Conservation (phyloP, 2,113 vertebrate species). For the Microtus ochrogaster region DNA sequence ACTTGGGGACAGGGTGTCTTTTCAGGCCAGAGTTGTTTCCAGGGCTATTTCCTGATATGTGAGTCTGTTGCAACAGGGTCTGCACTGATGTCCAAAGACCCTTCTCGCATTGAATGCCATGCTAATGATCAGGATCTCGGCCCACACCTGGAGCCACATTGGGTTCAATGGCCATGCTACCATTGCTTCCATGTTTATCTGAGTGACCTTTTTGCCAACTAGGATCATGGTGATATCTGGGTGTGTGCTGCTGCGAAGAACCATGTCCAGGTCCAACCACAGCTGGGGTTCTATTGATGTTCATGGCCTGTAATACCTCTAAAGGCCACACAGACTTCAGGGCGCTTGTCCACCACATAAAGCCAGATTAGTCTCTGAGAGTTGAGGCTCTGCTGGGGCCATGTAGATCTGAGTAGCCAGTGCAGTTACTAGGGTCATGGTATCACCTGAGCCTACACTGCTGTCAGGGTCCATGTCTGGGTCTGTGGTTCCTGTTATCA, state of each 20-base stretch:
- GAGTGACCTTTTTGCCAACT: not conserved
- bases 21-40: not conserved
- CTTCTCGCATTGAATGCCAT: not conserved
- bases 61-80: not conserved
- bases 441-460: not conserved
- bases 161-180: not conserved
- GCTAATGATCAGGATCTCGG: too few species aligned
- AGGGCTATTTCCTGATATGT: not conserved
- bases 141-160: not conserved
- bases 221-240: not conserved
- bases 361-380: not conserved
- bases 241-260: not conserved
- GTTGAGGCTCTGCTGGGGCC: not conserved
- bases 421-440: not conserved
- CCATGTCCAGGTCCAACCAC: not conserved
- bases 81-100: not conserved
- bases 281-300: not conserved
- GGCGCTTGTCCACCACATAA: accelerated
- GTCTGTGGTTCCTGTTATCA: not conserved
- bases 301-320: not conserved
- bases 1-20: not conserved
- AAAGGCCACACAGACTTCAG: not conserved
- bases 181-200: not conserved
- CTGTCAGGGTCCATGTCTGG: too few species aligned
- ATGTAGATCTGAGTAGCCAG: not conserved